Percentiles rank a stretch among this genome's conserved stretches.
phyloP scores from a whole-genome alignment of 2,113 vertebrate species.

The Seriola dumerili region DNA sequence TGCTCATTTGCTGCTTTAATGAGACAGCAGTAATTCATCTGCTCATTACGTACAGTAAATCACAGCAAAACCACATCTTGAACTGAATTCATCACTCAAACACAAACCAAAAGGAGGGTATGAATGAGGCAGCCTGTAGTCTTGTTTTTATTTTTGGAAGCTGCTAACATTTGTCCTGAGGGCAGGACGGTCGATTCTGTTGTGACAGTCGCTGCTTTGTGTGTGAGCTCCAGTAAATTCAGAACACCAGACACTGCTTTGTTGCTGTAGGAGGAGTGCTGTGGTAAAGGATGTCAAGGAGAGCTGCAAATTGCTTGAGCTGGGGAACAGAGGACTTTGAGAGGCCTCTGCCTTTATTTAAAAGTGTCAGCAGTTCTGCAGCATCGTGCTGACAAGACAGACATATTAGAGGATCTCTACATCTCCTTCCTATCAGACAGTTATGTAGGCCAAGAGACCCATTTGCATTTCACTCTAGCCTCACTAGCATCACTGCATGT shows the following conservation, averaged over 20 bases:
- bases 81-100: background rate
- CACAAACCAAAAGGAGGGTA: background rate
- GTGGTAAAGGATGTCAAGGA: conserved; percentile 30
- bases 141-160: conserved; percentile 31
- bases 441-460: conserved; percentile 80
- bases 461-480: conserved; percentile 78
- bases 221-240: background rate
- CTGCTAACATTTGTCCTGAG: conserved; percentile 31
- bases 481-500: conserved; percentile 53
- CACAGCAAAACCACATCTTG: background rate
- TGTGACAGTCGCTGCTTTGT: conserved; percentile 43
- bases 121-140: conserved; percentile 1
- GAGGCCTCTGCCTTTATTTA: conserved; percentile 45
- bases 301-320: conserved; percentile 37
- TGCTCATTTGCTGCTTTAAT: background rate
- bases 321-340: conserved; percentile 32
- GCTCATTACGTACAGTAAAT: background rate
- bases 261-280: conserved; percentile 19
- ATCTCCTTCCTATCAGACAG: conserved; percentile 63
- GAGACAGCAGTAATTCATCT: background rate
- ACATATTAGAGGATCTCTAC: conserved; percentile 71
- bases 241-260: conserved; percentile 22
- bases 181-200: conserved; percentile 8
- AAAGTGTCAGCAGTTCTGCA: conserved; percentile 71
- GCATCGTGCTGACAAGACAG: conserved; percentile 66